These are phyloP conservation scores for Phataginus tricuspis DNA, from an alignment of 2,797 vertebrate species.

Conservation along the genomic window DNA sequence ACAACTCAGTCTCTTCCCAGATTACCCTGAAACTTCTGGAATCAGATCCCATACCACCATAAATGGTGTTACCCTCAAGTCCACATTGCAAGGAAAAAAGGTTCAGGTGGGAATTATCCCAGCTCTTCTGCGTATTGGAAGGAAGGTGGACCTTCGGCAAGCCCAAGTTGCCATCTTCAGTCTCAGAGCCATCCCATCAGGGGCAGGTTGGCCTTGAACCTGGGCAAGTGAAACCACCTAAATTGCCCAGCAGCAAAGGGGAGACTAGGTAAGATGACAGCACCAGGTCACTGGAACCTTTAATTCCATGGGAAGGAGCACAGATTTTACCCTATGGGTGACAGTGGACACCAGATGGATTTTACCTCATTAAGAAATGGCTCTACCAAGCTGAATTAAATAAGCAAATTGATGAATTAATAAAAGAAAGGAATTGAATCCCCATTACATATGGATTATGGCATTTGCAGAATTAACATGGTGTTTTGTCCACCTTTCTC, in stretches of 20 bases:
- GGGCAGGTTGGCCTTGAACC: background rate
- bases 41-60: background rate
- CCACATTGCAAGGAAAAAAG: background rate
- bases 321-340: too few relatives aligned
- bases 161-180: background rate
- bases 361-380: background rate
- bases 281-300: background rate
- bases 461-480: background rate
- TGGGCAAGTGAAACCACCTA: too few relatives aligned
- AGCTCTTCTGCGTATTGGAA: rapidly evolving
- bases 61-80: background rate
- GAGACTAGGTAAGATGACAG: rapidly evolving
- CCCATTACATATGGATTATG: background rate
- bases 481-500: background rate
- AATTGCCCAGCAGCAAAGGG: background rate
- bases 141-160: background rate
- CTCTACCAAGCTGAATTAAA: background rate
- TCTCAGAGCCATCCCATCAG: background rate
- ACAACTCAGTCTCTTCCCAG: background rate
- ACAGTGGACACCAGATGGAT: rapidly evolving
- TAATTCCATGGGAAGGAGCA: background rate
- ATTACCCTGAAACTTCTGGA: background rate
- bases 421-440: background rate
- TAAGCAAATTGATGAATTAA: background rate
- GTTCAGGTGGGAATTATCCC: rapidly evolving